Evolutionary conservation across 2,888 invertebrate genomes (phyloP).

Genomic region (Trachelus troglodyta): DNA sequence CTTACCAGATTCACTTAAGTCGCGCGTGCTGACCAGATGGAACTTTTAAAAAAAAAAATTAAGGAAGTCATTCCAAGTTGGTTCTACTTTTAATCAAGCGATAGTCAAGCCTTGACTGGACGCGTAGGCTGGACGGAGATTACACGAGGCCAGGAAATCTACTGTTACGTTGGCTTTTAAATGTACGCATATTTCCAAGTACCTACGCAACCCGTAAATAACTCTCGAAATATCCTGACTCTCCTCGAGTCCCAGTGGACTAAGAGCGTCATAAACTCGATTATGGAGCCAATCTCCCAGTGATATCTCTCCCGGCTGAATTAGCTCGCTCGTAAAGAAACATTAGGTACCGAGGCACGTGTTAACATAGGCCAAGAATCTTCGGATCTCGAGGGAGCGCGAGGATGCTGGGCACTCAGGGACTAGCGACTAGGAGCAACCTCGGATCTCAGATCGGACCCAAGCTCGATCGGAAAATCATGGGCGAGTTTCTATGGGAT

Average conservation of each 20-base stretch:
- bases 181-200: background rate
- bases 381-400: conserved; percentile 9
- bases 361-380: conserved; percentile 46
- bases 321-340: conserved; percentile 43
- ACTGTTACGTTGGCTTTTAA: background rate
- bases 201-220: background rate
- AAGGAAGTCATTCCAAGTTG: background rate
- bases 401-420: background rate
- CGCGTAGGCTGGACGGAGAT: background rate
- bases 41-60: background rate
- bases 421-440: background rate
- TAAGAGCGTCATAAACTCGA: conserved; percentile 43
- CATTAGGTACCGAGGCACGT: conserved; percentile 39
- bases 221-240: background rate
- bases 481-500: background rate
- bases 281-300: conserved; percentile 40
- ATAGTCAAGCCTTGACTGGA: background rate
- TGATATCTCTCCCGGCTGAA: conserved; percentile 42
- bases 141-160: background rate
- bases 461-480: background rate
- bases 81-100: background rate
- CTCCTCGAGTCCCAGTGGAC: background rate
- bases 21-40: background rate
- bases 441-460: background rate
- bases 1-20: background rate